These are phyloP conservation scores for Steinernema hermaphroditum DNA, from an alignment of 2,888 invertebrate species.

Conservation along the genomic window DNA sequence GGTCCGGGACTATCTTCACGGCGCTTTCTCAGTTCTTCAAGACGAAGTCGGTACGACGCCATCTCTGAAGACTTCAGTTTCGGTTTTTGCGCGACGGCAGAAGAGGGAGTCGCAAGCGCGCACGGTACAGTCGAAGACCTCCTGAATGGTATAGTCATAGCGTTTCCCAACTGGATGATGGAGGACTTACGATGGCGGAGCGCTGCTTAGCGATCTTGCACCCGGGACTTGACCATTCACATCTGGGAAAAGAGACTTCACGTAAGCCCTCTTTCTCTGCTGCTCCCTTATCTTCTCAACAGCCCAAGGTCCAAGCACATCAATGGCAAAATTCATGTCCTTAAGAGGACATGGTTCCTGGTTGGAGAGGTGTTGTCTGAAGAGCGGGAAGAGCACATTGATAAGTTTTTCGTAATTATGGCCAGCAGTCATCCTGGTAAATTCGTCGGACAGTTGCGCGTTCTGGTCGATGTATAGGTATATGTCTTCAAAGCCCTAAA, in stretches of 20 bases:
- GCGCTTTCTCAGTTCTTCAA: background rate
- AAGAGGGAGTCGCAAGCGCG: background rate
- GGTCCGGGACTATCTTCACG: background rate
- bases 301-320: background rate
- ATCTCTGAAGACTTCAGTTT: slow-evolving; percentile 9
- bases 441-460: slow-evolving; percentile 37
- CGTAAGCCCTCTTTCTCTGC: background rate
- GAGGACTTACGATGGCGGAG: background rate
- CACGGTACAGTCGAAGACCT: background rate
- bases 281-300: background rate
- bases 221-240: no score
- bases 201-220: background rate
- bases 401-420: background rate
- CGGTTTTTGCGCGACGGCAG: background rate
- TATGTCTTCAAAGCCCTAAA: slow-evolving; percentile 40
- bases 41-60: background rate
- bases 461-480: slow-evolving; percentile 42
- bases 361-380: background rate
- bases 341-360: background rate
- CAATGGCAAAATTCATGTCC: background rate
- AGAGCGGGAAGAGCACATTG: background rate
- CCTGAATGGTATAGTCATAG: no score
- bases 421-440: slow-evolving; percentile 38
- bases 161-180: background rate
- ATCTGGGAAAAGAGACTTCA: background rate